Evolutionary conservation across 1,140 invertebrate species (phyloP), one percentile per base, ranked within the genome.

Genomic region (Andricus grossulariae): DNA sequence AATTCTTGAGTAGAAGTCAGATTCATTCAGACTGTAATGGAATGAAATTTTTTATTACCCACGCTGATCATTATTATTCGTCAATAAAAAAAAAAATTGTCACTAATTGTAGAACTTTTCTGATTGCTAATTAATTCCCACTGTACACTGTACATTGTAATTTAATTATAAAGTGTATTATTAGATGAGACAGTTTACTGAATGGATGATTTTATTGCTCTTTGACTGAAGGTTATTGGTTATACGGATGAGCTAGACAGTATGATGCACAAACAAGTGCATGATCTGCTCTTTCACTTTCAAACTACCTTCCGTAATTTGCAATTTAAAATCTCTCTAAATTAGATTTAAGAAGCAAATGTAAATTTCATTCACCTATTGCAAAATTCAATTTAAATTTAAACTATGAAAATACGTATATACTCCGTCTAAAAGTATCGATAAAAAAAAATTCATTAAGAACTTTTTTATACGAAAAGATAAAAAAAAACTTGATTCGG

Each of bases 171-270:
- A 12, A 21, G 13, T 32, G 6, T n/a, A 66, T 66, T 66, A 66
- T 66, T 16, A 66, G 60, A 66, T 66, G 39, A 15, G 60, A 39
- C 60, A 66, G 60, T 16, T 66, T 66, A 39, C 60, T 66, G 60
- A 66, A 66, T 66, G 60, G 25, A 66, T 45, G 60, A 66, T 66
- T 66, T 66, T 39, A 66, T 39, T 66, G 32, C 60, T 39, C 25
- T 66, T 66, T 66, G 60, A 66, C 39, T 66, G 60, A 66, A 66
- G 60, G 60, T 66, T 66, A 39, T 66, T 32, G 25, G 39, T 19
- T 60, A 12, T 11, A 13, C 11, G 52, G 39, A 15, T 21, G 25
- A 66, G 57, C 25, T 25, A 32, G 60, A 15, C 21, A 39, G n/a
- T 66, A 66, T 45, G 13, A 13, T 32, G 25, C 21, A 39, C 60